phyloP scores from a whole-genome alignment of 2,888 invertebrate genomes.

The Sialis lutaria region DNA sequence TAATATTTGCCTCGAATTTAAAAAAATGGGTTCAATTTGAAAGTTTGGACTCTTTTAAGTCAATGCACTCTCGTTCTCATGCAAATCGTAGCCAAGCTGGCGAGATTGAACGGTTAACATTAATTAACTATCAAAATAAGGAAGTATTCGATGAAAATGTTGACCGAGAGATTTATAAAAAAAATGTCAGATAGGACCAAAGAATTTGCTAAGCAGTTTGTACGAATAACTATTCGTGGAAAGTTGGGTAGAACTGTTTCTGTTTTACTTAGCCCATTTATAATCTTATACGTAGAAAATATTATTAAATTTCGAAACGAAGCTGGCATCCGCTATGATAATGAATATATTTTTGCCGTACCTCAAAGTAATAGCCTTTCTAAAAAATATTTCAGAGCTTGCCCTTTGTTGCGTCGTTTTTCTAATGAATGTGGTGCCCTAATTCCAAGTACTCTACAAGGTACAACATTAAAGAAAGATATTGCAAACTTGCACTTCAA shows the following conservation, averaged over 20 bases:
- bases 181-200: neutral
- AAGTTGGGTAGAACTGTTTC: neutral
- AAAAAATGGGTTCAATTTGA: constrained; percentile 1
- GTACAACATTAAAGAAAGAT: too few species aligned
- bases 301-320: too few species aligned
- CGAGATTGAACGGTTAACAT: constrained; percentile 2
- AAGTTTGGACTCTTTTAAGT: constrained; percentile 1
- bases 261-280: too few species aligned
- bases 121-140: constrained; percentile 3
- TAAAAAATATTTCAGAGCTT: too few species aligned
- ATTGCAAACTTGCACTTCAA: too few species aligned
- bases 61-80: neutral
- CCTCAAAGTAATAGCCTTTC: too few species aligned
- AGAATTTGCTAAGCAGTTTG: neutral
- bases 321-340: too few species aligned
- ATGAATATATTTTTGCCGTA: too few species aligned
- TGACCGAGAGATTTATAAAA: neutral
- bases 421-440: too few species aligned
- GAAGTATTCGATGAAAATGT: neutral
- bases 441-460: too few species aligned
- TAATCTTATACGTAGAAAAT: too few species aligned
- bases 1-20: neutral
- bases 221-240: neutral
- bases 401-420: too few species aligned
- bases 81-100: constrained; percentile 2